These are phyloP conservation scores for Caenorhabditis sulstoni DNA, from an alignment of 2,888 invertebrate genomes.

Conservation along the genomic window DNA sequence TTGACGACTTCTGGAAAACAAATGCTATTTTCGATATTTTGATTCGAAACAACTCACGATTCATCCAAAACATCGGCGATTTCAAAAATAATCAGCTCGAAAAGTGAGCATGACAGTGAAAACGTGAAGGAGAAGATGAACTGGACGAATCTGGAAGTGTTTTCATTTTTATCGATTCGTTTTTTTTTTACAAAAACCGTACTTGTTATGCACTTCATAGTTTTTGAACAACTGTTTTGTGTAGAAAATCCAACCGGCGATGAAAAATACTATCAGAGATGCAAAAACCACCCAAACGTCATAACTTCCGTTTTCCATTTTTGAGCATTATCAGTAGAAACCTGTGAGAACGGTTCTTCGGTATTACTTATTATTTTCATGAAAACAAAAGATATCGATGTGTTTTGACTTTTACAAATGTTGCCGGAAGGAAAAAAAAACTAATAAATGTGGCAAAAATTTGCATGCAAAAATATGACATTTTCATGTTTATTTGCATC, in stretches of 20 bases:
- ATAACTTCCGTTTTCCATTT: constrained; percentile 45
- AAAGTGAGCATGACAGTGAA: constrained; percentile 97
- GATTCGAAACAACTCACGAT: constrained; percentile 84
- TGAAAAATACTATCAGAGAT: constrained; percentile 87
- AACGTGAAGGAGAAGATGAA: constrained; percentile 96
- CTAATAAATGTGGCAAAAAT: constrained; percentile 21
- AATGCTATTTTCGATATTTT: not conserved
- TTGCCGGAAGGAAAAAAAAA: not conserved
- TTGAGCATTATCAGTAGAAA: constrained; percentile 24
- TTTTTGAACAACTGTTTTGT: constrained; percentile 86
- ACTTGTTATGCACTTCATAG: constrained; percentile 70
- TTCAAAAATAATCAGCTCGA: constrained; percentile 99
- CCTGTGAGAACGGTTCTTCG: constrained; percentile 5
- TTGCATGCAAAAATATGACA: constrained; percentile 14
- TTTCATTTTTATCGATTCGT: not conserved
- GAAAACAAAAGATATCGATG: not conserved
- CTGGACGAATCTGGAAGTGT: constrained; percentile 87
- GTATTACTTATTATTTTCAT: too few relatives aligned
- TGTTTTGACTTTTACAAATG: constrained; percentile 4
- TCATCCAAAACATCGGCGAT: constrained; percentile 94
- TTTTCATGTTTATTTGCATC: too few relatives aligned
- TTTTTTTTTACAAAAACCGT: constrained; percentile 12
- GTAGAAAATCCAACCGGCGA: constrained; percentile 98
- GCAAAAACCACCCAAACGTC: constrained; percentile 47
- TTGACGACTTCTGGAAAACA: constrained; percentile 87